Conservation (phyloP, 2,888 invertebrate species). For the Liodrosophila aerea region DNA sequence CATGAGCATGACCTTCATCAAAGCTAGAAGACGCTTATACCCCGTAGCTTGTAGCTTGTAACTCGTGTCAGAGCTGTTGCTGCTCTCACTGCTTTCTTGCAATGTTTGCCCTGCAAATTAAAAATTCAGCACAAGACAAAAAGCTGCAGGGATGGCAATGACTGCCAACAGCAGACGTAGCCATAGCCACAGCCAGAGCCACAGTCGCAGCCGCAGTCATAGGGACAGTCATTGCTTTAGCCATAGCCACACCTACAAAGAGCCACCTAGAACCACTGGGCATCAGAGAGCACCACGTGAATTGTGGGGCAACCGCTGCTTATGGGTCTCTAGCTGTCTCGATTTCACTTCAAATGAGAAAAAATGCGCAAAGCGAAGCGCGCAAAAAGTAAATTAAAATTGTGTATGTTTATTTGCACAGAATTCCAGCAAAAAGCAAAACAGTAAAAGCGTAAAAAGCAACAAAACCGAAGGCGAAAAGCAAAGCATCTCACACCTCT, state of each 20-base stretch:
- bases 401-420: slow-evolving; percentile 71
- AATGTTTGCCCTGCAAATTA: slow-evolving; percentile 70
- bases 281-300: slow-evolving; percentile 34
- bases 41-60: slow-evolving; percentile 17
- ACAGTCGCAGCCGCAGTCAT: background rate
- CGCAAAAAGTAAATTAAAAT: slow-evolving; percentile 75
- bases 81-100: slow-evolving; percentile 27
- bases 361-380: slow-evolving; percentile 53
- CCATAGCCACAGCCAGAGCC: slow-evolving; percentile 11
- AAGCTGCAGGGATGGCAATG: slow-evolving; percentile 49
- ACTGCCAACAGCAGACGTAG: slow-evolving; percentile 34
- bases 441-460: slow-evolving; percentile 15
- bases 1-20: slow-evolving; percentile 66
- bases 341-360: slow-evolving; percentile 69
- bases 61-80: slow-evolving; percentile 19
- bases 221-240: background rate
- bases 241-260: background rate
- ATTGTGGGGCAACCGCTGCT: slow-evolving; percentile 59
- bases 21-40: slow-evolving; percentile 43
- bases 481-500: background rate
- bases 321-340: slow-evolving; percentile 72
- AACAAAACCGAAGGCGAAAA: slow-evolving; percentile 1
- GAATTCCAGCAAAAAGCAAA: slow-evolving; percentile 52
- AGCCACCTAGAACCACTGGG: background rate
- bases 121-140: slow-evolving; percentile 71